Evolutionary conservation across 1,140 invertebrate species (phyloP), one percentile per base, ranked within the genome.

Genomic region (Pararge aegeria): DNA sequence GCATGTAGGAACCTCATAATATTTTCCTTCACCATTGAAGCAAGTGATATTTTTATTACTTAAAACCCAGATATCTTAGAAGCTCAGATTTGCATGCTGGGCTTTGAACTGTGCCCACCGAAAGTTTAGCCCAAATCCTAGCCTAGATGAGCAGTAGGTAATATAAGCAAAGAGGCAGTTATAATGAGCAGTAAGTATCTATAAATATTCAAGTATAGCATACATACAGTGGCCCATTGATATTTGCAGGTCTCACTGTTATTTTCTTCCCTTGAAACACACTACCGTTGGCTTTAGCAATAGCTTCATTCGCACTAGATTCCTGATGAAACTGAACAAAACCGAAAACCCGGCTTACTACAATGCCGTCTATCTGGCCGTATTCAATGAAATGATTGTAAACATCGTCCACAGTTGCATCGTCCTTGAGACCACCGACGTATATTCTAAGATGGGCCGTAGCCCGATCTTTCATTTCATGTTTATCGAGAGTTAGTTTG

Each of bases 301-400:
- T 95, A 50, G 95, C 96, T 61, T 92, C 91, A 51, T 93, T 92
- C 4, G 95, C 96, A 76, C 93, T 91, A 16, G 92, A 90, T 73
- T 97, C 96, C 37, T 91, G 90, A 49, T 94, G 94, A 90, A 94
- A 97, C 72, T 97, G 96, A 5, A 97, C 93, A 87, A 97, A 97
- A 34, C 95, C 96, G 91, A 96, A 97, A 19, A 95, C 94, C 70
- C 93, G 92, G 66, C 96, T 94, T 15, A 95, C 89, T 9, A 94
- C 81, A 1, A 96, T 92, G 3, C 94, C 95, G 75, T 94, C 72
- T 61, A 95, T 89, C 58, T 76, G 64, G 7, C 95, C 96, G 82
- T 95, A 94, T 40, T 92, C 92, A 55, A 91, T 89, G 79, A 96
- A 97, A 80, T 94, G 93, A 40, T 94, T 92, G 59, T 95, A 94